Evolutionary conservation across 2,888 invertebrate species (phyloP).

Genomic region (Lomographa bimaculata): DNA sequence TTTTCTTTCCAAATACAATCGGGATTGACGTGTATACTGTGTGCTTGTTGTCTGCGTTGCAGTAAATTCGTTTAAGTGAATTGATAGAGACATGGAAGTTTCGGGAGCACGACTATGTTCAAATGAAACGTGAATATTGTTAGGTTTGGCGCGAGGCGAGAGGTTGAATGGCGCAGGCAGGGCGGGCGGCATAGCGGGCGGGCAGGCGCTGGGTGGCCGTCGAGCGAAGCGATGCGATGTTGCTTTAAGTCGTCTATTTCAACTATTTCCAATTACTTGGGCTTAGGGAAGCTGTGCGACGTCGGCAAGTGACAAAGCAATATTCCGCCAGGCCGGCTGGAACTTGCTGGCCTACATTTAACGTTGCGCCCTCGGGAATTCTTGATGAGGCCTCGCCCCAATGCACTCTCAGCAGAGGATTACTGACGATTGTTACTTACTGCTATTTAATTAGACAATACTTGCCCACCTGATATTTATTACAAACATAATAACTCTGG

Average conservation of each 20-base stretch:
- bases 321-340: conserved; percentile 68
- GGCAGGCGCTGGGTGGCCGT: conserved; percentile 12
- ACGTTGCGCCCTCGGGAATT: conserved; percentile 75
- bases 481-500: background rate
- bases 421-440: conserved; percentile 59
- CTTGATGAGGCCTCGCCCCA: conserved; percentile 69
- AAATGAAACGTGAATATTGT: conserved; percentile 31
- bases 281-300: conserved; percentile 76
- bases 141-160: conserved; percentile 14
- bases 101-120: conserved; percentile 25
- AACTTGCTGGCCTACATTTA: conserved; percentile 81
- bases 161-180: conserved; percentile 18
- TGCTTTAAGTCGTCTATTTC: conserved; percentile 74
- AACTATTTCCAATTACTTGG: conserved; percentile 83
- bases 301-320: conserved; percentile 82
- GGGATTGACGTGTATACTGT: no score
- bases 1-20: conserved; percentile 9
- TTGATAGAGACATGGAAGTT: conserved; percentile 18
- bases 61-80: conserved; percentile 9
- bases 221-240: conserved; percentile 47
- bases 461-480: conserved; percentile 5
- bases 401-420: conserved; percentile 68
- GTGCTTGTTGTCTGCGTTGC: no score
- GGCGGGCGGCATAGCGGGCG: conserved; percentile 12
- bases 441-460: conserved; percentile 24